Evolutionary conservation across 2,113 vertebrate genomes (phyloP), one percentile per base, ranked within the genome.

Genomic region (Potamarius usumacintae): DNA sequence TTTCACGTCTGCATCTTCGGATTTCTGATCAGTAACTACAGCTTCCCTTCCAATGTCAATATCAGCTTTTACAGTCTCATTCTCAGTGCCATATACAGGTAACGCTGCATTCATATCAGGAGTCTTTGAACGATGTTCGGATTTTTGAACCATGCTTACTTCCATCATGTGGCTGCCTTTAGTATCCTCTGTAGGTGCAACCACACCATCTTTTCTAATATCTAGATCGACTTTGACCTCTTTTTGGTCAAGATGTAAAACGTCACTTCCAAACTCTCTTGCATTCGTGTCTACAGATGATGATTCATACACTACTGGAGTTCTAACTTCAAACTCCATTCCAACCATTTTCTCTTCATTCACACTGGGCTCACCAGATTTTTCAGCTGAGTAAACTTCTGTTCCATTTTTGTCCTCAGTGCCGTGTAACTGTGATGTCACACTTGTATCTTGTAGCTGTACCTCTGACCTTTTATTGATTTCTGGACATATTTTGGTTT

Each of bases 401-500:
- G 62, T 30, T 48, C 42, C 48, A 53, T 77, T 76, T 52, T 20
- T 76, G 18, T 50, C 34, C 4, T 77, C 52, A 25, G 10, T 20
- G 8, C 0, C 0, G 17, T 88, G 50, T 27, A 82, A 84, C 50
- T 5, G 48, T 25, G 80, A 20, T 9, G 42, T 22, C 12, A 34
- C 34, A 83, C n/a, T 34, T 72, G 8, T 15, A 72, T 80, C 48
- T n/a, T 50, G 6, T 60, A 14, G 42, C 15, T 27, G 42, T 18
- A 42, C 11, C 5, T 53, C 60, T 79, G 67, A 86, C 14, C 48
- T 62, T 82, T 53, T 27, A 63, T 30, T 63, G 67, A 0, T 76
- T 83, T 83, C 58, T 55, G 42, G 67, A 76, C 77, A 60, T 3
- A 60, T 42, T 85, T 78, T 85, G 72, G 77, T 76, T 87, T 83